Percentiles rank a stretch among this genome's conserved stretches.
These are phyloP conservation scores for Vidua chalybeata DNA, from an alignment of 2,113 vertebrate species.

Conservation along the genomic window DNA sequence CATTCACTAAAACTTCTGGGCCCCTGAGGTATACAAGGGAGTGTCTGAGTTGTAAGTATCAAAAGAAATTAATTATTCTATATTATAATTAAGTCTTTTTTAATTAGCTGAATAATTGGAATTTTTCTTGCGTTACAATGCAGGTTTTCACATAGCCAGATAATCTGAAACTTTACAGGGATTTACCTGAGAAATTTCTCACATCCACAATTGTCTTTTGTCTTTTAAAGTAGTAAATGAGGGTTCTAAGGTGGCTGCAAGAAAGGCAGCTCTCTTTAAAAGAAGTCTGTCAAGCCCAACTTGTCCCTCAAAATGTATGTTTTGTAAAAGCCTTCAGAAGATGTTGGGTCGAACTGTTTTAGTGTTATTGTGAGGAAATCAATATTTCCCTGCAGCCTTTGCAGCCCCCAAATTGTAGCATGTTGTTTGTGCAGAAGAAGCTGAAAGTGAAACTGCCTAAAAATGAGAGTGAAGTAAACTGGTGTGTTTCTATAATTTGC, in stretches of 20 bases:
- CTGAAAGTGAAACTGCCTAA: conserved; percentile 50
- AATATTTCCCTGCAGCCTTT: conserved; percentile 65
- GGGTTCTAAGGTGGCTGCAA: background rate
- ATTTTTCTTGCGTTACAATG: background rate
- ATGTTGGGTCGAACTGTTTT: conserved; percentile 55
- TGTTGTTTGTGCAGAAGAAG: conserved; percentile 7
- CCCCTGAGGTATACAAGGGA: conserved; percentile 40
- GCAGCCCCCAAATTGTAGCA: conserved; percentile 30
- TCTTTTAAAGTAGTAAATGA: background rate
- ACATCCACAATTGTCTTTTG: background rate
- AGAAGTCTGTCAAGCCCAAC: conserved; percentile 18
- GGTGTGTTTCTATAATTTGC: background rate
- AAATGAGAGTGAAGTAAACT: conserved; percentile 26
- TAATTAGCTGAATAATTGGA: conserved; percentile 58
- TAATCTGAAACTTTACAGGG: background rate
- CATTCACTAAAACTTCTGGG: background rate
- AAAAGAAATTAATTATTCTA: conserved; percentile 66
- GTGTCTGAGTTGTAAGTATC: conserved; percentile 63
- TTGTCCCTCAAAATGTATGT: conserved; percentile 54
- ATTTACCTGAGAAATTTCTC: conserved; percentile 35
- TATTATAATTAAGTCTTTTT: conserved; percentile 64
- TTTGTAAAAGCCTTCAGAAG: conserved; percentile 62
- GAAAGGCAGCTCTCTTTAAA: conserved; percentile 10
- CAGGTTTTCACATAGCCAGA: background rate
- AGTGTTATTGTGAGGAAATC: conserved; percentile 59